Base-by-base conservation (phyloP, 2,888 invertebrate species). In the Torymus texanus region DNA sequence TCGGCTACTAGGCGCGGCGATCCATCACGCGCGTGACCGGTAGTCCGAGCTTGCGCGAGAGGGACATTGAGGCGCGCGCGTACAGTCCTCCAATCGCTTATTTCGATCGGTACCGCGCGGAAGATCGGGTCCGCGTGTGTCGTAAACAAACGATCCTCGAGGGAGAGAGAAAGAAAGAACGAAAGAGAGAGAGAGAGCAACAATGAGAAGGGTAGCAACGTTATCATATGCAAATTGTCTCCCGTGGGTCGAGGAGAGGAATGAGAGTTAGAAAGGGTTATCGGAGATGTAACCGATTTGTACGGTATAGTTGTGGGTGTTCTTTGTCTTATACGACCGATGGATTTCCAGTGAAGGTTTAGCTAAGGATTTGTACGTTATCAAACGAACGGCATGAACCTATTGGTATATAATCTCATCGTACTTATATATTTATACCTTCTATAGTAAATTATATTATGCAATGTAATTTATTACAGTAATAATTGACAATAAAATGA, bases 1-100 rank as follows among this genome's bases (percentile, higher is more conserved):
- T 80, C 67, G 80, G 78, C 80, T 80, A 78, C 80, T 75, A 78
- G 77, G 71, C 75, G 71, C 75, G 71, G 77, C 78, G 66, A 80
- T 80, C 78, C 62, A 80, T 75, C 78, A 80, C 50, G 61, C 56
- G 59, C 18, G 75, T 75, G 75, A 74, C 73, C 73, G 21, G 80
- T 75, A 80, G 80, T 70, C 72, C 41, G 41, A 5, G 41, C 71
- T 59, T 29, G 14, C 58, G 41, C 5, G 41, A 41, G 51, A 41
- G 62, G 41, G 18, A 66, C 51, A 51, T 16, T 53, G 24, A 66
- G 66, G 66, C 53, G 14, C 58, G 21, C 71, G 66, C 53, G 14
- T 51, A 41, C 50, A 13, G 29, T 53, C 12, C 41, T 56, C 55
- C 79, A 58, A 79, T 79, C 71, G 67, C 61, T 61, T 56, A 66